Conservation (phyloP, 2,113 vertebrate genomes). For the Delphinapterus leucas region DNA sequence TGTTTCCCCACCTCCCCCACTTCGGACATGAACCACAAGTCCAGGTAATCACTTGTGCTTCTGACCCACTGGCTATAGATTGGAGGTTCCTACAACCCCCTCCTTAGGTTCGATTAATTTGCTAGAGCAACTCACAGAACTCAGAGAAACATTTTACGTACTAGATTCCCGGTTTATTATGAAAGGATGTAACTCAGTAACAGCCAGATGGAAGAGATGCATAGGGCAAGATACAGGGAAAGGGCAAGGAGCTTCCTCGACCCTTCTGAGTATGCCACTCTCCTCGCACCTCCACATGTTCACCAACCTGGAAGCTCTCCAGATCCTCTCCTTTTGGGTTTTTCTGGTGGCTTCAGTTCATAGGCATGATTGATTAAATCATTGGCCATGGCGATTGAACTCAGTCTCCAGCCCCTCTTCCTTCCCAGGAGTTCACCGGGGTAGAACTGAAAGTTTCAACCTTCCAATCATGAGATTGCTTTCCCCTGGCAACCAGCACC, state of each 20-base stretch:
- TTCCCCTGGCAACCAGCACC: background rate
- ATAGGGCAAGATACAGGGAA: background rate
- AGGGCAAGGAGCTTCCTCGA: too few relatives aligned
- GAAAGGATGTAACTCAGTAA: background rate
- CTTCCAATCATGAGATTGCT: background rate
- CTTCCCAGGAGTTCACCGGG: background rate
- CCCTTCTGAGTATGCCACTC: background rate
- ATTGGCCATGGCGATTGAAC: background rate
- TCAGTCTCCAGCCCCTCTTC: background rate
- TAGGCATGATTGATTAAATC: background rate
- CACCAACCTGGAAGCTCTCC: background rate
- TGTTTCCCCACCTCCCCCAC: fast-evolving
- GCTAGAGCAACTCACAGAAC: background rate
- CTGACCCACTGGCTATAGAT: background rate
- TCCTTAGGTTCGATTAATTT: background rate
- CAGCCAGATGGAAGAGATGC: background rate
- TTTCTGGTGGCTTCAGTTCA: background rate
- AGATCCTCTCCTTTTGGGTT: background rate
- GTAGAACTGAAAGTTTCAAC: background rate
- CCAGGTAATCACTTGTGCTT: background rate
- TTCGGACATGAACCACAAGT: background rate
- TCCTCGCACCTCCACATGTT: background rate
- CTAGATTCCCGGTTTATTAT: background rate
- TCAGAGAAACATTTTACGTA: background rate
- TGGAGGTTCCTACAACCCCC: background rate